These are phyloP conservation scores for Aradus depressus DNA, from an alignment of 2,888 invertebrate genomes.

Conservation along the genomic window DNA sequence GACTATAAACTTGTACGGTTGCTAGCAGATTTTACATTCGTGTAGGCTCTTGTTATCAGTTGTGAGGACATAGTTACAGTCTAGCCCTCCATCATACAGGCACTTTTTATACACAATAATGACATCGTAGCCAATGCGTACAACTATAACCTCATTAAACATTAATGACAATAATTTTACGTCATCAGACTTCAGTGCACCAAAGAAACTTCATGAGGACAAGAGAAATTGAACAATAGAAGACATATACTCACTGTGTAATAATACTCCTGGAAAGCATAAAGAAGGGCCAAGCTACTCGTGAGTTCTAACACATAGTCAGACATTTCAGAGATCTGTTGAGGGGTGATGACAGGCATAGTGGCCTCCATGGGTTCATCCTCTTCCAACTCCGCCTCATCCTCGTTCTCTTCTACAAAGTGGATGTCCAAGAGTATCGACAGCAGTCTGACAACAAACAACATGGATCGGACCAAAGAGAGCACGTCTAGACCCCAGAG, in stretches of 20 bases:
- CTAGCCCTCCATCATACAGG: too few relatives aligned
- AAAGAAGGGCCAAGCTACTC: slow-evolving; percentile 6
- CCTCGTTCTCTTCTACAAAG: slow-evolving; percentile 2
- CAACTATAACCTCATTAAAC: too few relatives aligned
- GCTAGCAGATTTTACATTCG: too few relatives aligned
- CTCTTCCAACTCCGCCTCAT: slow-evolving; percentile 2
- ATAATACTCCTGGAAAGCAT: slow-evolving; percentile 10
- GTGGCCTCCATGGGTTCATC: background rate
- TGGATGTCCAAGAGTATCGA: background rate
- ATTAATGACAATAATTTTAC: too few relatives aligned
- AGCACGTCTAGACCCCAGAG: slow-evolving; percentile 7
- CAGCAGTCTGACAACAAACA: background rate
- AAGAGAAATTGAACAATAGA: too few relatives aligned
- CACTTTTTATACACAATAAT: too few relatives aligned
- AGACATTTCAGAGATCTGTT: slow-evolving; percentile 1
- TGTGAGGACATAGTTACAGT: too few relatives aligned
- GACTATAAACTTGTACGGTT: too few relatives aligned
- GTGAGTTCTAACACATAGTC: slow-evolving; percentile 4
- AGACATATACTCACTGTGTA: slow-evolving; percentile 17
- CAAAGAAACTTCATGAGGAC: too few relatives aligned
- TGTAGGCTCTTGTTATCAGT: too few relatives aligned
- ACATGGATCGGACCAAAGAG: slow-evolving; percentile 1
- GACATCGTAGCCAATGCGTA: too few relatives aligned
- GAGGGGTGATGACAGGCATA: background rate
- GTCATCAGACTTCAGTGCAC: too few relatives aligned